Evolutionary conservation across 2,888 invertebrate genomes (phyloP).

Genomic region (Xanthia togata): DNA sequence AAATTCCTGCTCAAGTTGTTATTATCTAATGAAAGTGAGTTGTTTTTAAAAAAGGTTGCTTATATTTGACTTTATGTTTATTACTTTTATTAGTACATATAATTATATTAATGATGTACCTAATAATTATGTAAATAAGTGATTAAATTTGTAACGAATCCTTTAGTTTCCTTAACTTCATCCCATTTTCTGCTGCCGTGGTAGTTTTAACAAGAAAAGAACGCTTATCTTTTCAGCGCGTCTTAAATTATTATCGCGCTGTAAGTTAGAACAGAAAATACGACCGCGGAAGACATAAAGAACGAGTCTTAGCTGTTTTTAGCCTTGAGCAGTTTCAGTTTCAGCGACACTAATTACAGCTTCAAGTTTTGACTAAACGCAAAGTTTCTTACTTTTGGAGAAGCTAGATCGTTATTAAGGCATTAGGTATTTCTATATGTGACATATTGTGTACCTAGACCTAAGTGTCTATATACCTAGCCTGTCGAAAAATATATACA

Average conservation of each 20-base stretch:
- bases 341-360: slow-evolving; percentile 43
- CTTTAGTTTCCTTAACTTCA: background rate
- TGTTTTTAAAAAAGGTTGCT: background rate
- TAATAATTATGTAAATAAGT: background rate
- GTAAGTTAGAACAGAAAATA: slow-evolving; percentile 39
- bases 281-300: slow-evolving; percentile 30
- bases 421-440: background rate
- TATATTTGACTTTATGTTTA: background rate
- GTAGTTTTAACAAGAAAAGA: slow-evolving; percentile 38
- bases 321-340: slow-evolving; percentile 30
- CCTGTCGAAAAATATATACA: background rate
- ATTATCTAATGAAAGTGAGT: background rate
- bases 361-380: slow-evolving; percentile 21
- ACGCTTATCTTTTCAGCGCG: slow-evolving; percentile 39
- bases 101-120: background rate
- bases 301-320: slow-evolving; percentile 25
- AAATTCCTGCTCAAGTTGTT: background rate
- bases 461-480: background rate
- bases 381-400: slow-evolving; percentile 22
- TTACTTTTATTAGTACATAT: background rate
- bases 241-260: slow-evolving; percentile 42
- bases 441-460: background rate
- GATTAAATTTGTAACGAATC: background rate
- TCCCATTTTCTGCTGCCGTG: slow-evolving; percentile 29
- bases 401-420: slow-evolving; percentile 8